phyloP scores from a whole-genome alignment of 2,113 vertebrate species.

The Mobula birostris region DNA sequence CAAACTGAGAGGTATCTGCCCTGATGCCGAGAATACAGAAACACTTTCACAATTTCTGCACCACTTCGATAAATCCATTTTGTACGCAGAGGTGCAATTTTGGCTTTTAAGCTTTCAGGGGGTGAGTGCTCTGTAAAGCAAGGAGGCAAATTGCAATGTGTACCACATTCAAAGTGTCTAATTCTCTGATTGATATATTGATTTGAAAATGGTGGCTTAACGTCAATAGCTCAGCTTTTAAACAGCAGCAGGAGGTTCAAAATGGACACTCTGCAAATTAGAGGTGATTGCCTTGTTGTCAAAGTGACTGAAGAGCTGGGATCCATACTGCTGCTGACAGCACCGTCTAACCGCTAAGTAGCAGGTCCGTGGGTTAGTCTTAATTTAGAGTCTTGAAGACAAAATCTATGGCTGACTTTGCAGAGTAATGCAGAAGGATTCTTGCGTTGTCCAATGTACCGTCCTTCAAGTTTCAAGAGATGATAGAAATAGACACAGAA shows the following conservation, averaged over 20 bases:
- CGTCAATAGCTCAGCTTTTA: neutral
- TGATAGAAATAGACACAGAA: neutral
- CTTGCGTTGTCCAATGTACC: no score
- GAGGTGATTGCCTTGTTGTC: no score
- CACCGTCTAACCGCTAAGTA: no score
- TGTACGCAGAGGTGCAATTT: neutral
- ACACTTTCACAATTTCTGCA: neutral
- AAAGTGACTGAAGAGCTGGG: no score
- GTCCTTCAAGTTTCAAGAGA: no score
- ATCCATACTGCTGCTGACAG: no score
- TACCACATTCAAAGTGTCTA: neutral
- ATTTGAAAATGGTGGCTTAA: neutral
- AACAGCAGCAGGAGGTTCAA: neutral
- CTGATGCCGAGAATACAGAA: neutral
- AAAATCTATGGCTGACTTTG: no score
- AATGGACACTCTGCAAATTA: no score
- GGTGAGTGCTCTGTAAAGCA: neutral
- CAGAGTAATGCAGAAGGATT: no score
- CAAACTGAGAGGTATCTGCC: neutral
- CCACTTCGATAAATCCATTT: conserved; percentile 6
- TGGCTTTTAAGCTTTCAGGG: neutral
- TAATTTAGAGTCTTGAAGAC: no score
- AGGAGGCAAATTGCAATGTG: neutral
- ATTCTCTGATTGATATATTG: neutral
- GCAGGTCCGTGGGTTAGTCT: no score